These are phyloP conservation scores for Chromobotia macracanthus DNA, from an alignment of 2,797 vertebrate genomes.

Conservation along the genomic window DNA sequence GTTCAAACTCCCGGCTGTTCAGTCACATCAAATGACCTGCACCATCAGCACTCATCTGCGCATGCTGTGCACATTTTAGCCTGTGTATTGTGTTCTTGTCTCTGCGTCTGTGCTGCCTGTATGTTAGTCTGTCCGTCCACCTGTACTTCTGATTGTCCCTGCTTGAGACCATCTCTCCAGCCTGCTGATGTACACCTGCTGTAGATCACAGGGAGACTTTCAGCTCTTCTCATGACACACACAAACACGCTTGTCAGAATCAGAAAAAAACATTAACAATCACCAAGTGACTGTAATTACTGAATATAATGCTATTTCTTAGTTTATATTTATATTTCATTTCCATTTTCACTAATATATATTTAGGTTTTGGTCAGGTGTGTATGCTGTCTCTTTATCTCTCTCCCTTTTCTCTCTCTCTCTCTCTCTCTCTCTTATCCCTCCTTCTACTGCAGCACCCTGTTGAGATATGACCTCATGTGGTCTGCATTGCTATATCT, in stretches of 20 bases:
- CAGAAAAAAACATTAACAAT: too few species aligned
- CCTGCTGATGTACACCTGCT: conserved; percentile 65
- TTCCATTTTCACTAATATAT: too few species aligned
- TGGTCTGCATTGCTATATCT: conserved; percentile 29
- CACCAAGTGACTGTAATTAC: too few species aligned
- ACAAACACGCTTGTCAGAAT: not conserved
- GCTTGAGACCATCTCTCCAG: conserved; percentile 48
- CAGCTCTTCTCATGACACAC: conserved; percentile 72
- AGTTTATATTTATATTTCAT: too few species aligned
- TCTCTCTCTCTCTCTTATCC: not conserved
- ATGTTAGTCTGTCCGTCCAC: conserved; percentile 53
- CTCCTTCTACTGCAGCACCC: conserved; percentile 25
- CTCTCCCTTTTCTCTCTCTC: not conserved
- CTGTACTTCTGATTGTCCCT: conserved; percentile 43
- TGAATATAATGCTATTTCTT: too few species aligned
- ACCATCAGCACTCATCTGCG: conserved; percentile 50
- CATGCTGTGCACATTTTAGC: conserved; percentile 66
- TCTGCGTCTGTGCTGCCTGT: conserved; percentile 56
- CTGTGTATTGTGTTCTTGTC: conserved; percentile 53
- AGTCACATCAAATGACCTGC: conserved; percentile 62
- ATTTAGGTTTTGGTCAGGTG: not conserved
- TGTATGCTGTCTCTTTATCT: not conserved
- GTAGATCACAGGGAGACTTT: conserved; percentile 78
- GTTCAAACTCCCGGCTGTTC: not conserved
- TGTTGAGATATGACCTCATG: conserved; percentile 43